These are phyloP conservation scores for Lamprologus speciosus DNA, from an alignment of 2,113 vertebrate species.

Conservation along the genomic window DNA sequence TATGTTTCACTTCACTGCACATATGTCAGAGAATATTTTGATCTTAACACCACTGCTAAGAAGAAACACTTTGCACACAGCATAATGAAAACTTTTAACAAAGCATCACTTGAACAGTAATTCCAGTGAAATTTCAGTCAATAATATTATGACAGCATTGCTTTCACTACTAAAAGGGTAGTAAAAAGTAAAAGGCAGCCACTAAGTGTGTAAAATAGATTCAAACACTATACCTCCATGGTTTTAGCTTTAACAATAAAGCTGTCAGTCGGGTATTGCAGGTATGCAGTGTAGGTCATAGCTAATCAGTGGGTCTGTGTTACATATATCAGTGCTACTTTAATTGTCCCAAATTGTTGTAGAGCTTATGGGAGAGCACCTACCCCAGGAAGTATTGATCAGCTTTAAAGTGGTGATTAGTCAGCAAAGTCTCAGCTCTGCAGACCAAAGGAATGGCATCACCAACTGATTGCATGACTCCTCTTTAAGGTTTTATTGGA, in stretches of 20 bases:
- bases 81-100: neutral
- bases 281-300: constrained; percentile 65
- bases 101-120: neutral
- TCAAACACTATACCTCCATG: neutral
- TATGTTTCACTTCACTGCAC: constrained; percentile 60
- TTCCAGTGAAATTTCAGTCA: neutral
- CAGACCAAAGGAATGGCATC: constrained; percentile 1
- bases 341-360: constrained; percentile 58
- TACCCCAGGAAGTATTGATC: constrained; percentile 82
- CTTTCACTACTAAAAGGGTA: neutral
- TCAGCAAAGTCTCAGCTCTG: constrained; percentile 79
- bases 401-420: constrained; percentile 80
- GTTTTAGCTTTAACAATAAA: neutral
- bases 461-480: neutral
- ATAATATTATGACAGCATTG: neutral
- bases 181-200: neutral
- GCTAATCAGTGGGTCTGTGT: constrained; percentile 76
- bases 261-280: neutral
- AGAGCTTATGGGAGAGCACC: constrained; percentile 75
- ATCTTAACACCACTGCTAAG: neutral
- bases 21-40: constrained; percentile 61
- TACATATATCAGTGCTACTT: constrained; percentile 69
- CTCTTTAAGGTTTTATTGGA: neutral
- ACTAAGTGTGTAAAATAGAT: neutral
- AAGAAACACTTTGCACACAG: neutral